Evolutionary conservation across 1,140 invertebrate species (phyloP), one percentile per base, ranked within the genome.

Genomic region (Aphaenogaster ashmeadi): DNA sequence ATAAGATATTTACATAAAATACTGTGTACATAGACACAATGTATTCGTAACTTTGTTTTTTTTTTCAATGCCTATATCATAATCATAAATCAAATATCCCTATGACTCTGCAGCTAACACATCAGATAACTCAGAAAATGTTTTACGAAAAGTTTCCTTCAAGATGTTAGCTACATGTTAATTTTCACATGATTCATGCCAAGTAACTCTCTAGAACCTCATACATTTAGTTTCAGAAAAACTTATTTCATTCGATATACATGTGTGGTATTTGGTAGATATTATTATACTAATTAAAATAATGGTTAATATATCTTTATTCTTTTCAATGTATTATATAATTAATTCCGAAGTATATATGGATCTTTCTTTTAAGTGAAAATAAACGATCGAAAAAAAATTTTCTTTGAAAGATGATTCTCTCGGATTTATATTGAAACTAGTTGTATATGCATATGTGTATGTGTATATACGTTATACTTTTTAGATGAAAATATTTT

Each of bases 1-100:
- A 87, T 93, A 92, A 62, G 88, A 93, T 94, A 93, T 93, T 93
- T 93, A 93, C 93, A 94, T 93, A 92, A 27, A 92, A 91, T 92
- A 89, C 74, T 92, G 91, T 93, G 89, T 92, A 90, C 86, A 93
- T 52, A 86, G 79, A 92, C 87, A 90, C 89, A 87, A 81, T 86
- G 85, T 86, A 74, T 85, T 87, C 27, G 36, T 78, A 78, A 80
- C 62, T 80, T 91, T 81, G 44, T 52, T 69, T 88, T 75, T 72
- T 85, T 80, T 67, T 85, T 75, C 85, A 89, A 71, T 91, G 56
- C 83, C 33, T 85, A 87, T 81, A 87, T 54, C 56, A 88, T 85
- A 69, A 69, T 81, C 2, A 64, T 87, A 77, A 77, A 54, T 78
- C 44, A 54, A 64, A 71, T 75, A 89, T 71, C 71, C 13, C 69